Conservation (phyloP, 1,140 invertebrate genomes). For the Pomacea maculata region DNA sequence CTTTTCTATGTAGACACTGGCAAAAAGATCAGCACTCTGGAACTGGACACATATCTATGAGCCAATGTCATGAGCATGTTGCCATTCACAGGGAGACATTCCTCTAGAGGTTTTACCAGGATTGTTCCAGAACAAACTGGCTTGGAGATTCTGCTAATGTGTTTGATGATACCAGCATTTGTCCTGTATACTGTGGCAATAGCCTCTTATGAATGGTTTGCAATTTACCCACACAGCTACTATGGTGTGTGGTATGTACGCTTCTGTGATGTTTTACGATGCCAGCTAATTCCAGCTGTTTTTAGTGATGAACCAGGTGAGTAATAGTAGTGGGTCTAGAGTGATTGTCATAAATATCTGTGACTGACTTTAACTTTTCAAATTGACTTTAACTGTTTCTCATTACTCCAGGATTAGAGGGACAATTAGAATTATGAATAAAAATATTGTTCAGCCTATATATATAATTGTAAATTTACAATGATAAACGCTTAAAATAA, state of each 20-base stretch:
- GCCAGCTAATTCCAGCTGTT: conserved; percentile 43
- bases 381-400: neutral
- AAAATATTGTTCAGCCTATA: no score
- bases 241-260: conserved; percentile 43
- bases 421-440: no score
- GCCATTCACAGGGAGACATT: neutral
- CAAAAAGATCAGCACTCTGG: neutral
- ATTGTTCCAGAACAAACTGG: neutral
- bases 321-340: neutral
- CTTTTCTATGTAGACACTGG: neutral
- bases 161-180: conserved; percentile 33
- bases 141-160: neutral
- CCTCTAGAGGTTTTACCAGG: neutral
- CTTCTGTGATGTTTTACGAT: conserved; percentile 41
- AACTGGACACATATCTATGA: neutral
- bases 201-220: conserved; percentile 40
- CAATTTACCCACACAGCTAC: conserved; percentile 36
- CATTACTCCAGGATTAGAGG: neutral
- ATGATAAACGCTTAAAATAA: no score
- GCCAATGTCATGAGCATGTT: neutral
- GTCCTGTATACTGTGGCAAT: conserved; percentile 36
- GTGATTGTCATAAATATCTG: no score
- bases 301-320: conserved; percentile 45
- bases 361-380: neutral
- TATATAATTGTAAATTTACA: no score